Conservation (phyloP, 1,140 invertebrate genomes). For the Nebria ingens region DNA sequence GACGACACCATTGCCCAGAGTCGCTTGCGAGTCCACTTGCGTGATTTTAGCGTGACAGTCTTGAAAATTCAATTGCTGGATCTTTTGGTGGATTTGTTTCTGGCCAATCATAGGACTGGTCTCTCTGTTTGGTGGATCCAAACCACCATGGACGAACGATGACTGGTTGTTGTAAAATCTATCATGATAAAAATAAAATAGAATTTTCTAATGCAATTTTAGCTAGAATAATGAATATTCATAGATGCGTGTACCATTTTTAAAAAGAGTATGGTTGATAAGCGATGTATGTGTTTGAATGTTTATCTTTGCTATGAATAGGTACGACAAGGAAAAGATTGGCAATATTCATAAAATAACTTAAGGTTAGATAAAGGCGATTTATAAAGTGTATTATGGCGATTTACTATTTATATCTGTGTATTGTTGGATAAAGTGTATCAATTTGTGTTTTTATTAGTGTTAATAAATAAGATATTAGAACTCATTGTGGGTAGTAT, state of each 20-base stretch:
- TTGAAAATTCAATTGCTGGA: conserved; percentile 87
- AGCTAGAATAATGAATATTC: no score
- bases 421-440: neutral
- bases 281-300: no score
- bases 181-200: no score
- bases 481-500: conserved; percentile 8
- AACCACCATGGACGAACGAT: conserved; percentile 87
- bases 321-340: no score
- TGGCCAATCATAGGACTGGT: conserved; percentile 80
- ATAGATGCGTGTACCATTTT: no score
- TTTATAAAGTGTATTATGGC: no score
- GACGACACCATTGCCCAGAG: conserved; percentile 87
- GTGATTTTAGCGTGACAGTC: conserved; percentile 97
- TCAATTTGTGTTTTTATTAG: conserved; percentile 3
- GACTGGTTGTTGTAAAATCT: conserved; percentile 94
- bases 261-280: no score
- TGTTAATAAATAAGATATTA: conserved; percentile 10
- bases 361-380: no score
- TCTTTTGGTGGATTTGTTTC: conserved; percentile 90
- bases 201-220: no score
- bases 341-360: no score
- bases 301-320: no score
- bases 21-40: conserved; percentile 75
- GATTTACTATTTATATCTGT: no score
- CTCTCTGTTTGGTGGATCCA: conserved; percentile 70